These are phyloP conservation scores for Cololabis saira DNA, from an alignment of 2,113 vertebrate species.

Conservation along the genomic window DNA sequence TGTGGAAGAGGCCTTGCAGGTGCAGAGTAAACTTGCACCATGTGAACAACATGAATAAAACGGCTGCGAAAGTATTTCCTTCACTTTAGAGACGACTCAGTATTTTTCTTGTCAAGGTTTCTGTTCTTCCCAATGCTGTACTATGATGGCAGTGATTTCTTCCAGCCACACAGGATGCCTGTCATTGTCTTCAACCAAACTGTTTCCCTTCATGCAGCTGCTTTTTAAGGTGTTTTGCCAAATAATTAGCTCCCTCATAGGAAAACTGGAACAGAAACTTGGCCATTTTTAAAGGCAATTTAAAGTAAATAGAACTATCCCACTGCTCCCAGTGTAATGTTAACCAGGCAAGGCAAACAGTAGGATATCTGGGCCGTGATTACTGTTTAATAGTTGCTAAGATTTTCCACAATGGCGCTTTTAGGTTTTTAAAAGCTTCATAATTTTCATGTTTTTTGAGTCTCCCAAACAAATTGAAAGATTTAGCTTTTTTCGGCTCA, in stretches of 20 bases:
- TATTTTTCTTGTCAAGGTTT: slow-evolving; percentile 15
- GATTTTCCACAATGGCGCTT: slow-evolving; percentile 30
- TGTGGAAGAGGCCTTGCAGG: slow-evolving; percentile 58
- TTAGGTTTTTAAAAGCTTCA: slow-evolving; percentile 50
- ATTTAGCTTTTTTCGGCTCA: too few species aligned
- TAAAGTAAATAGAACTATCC: slow-evolving; percentile 71
- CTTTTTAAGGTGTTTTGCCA: slow-evolving; percentile 59
- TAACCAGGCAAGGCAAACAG: slow-evolving; percentile 69
- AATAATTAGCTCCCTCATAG: slow-evolving; percentile 66
- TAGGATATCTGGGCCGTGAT: slow-evolving; percentile 64
- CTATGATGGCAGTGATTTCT: slow-evolving; percentile 25
- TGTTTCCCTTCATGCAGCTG: slow-evolving; percentile 48
- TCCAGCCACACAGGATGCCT: slow-evolving; percentile 27
- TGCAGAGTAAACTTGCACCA: slow-evolving; percentile 43
- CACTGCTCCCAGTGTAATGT: slow-evolving; percentile 57
- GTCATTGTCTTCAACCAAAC: slow-evolving; percentile 38
- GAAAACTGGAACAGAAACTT: slow-evolving; percentile 66
- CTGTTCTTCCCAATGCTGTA: slow-evolving; percentile 8
- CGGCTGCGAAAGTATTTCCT: slow-evolving; percentile 27
- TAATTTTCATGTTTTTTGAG: slow-evolving; percentile 35
- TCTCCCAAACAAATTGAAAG: too few species aligned
- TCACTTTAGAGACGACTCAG: neutral
- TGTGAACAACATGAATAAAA: slow-evolving; percentile 19
- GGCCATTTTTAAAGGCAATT: slow-evolving; percentile 49
- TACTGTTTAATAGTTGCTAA: slow-evolving; percentile 57